Evolutionary conservation across 2,888 invertebrate species (phyloP).

Genomic region (Cephus pygmeus): DNA sequence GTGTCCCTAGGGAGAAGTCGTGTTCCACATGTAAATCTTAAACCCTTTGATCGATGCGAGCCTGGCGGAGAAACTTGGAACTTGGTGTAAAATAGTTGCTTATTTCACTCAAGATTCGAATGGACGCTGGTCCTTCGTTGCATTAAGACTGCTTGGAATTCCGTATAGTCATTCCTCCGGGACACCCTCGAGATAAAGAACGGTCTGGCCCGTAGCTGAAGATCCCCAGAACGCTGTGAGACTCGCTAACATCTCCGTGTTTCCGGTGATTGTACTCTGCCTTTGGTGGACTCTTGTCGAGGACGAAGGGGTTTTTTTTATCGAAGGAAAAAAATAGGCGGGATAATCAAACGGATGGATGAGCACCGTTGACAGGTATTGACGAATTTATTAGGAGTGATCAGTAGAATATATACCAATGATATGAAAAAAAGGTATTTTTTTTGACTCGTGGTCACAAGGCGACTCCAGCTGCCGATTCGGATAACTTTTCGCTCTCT

Average conservation of each 20-base stretch:
- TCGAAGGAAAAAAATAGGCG: neutral
- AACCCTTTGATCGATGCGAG: neutral
- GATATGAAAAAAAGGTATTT: neutral
- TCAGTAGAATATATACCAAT: neutral
- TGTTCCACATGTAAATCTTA: neutral
- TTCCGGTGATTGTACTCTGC: conserved; percentile 33
- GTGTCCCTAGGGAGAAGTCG: neutral
- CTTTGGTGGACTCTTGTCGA: conserved; percentile 8
- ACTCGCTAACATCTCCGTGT: conserved; percentile 30
- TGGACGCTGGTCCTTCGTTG: neutral
- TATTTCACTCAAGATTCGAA: neutral
- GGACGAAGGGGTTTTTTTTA: conserved; percentile 22
- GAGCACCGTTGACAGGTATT: neutral
- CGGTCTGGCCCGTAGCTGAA: conserved; percentile 11
- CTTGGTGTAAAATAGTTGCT: neutral
- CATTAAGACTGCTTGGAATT: conserved; percentile 23
- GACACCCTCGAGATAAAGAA: conserved; percentile 31
- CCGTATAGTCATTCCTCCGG: conserved; percentile 15
- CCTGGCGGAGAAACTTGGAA: neutral
- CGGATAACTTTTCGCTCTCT: too few relatives aligned
- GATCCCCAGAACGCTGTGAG: conserved; percentile 24
- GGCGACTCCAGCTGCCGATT: too few relatives aligned
- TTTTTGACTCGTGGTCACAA: too few relatives aligned
- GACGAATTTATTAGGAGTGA: neutral
- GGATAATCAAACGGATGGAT: neutral